Evolutionary conservation across 1,140 invertebrate species (phyloP), one percentile per base, ranked within the genome.

Genomic region (Zeugodacus cucurbitae): DNA sequence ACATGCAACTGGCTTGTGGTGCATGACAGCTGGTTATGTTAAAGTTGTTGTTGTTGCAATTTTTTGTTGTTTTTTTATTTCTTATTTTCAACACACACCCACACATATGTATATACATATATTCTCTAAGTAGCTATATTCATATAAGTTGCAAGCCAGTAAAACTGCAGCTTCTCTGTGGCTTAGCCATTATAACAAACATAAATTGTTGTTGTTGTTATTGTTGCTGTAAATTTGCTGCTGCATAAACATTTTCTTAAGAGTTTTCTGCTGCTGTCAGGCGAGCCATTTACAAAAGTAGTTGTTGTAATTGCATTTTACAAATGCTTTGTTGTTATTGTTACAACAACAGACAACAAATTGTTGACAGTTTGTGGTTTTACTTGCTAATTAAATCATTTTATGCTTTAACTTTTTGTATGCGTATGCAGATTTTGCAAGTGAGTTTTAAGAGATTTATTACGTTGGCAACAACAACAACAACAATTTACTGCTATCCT

Each of bases 381-480:
- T 74, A 20, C 67, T 34, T 74, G 67, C 67, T 74, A 74, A 74
- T 74, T 74, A 37, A 74, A 74, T 32, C 32, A 37, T 74, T 74
- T 74, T 37, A 32, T 34, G 32, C 34, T 41, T 5, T 22, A 22
- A 34, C 22, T 20, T 74, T 26, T 20, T 26, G 20, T 59, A 10
- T 67, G 14, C 10, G 29, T 11, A 67, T 32, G 26, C 7, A 67
- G 32, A 67, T 67, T 67, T 67, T 32, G 17, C 8, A 74, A 74
- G 67, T 74, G 34, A 22, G 32, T 67, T 74, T 37, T 37, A 41
- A 74, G 67, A 37, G 67, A 74, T 74, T 74, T 8, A n/a, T 74
- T 34, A 74, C 11, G 32, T n/a, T n/a, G n/a, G n/a, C n/a, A n/a
- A n/a, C n/a, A n/a, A 17, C 67, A 74, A 59, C n/a, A n/a, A 26